phyloP scores from a whole-genome alignment of 2,797 vertebrate species.

The Brotula barbata region DNA sequence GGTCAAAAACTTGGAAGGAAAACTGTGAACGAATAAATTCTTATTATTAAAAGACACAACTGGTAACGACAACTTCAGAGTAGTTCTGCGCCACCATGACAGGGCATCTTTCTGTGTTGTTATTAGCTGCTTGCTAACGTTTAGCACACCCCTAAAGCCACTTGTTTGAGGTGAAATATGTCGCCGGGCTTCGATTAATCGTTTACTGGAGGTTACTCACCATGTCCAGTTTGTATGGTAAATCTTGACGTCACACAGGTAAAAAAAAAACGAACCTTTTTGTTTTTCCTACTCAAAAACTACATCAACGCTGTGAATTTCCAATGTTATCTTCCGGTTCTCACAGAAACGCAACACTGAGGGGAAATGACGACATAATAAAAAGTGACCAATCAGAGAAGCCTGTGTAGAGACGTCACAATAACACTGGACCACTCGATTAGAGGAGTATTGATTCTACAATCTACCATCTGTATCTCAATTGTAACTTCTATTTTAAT shows the following conservation, averaged over 20 bases:
- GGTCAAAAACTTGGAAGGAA: constrained; percentile 85
- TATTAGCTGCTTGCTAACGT: constrained; percentile 35
- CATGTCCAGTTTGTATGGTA: constrained; percentile 54
- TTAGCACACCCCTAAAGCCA: background rate
- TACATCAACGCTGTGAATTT: background rate
- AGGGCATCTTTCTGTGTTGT: constrained; percentile 61
- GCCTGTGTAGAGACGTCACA: too few species aligned
- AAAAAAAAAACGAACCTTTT: background rate
- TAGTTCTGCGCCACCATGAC: constrained; percentile 53
- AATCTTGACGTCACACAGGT: background rate
- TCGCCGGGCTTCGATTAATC: background rate
- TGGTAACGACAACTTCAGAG: background rate
- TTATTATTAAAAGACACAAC: background rate
- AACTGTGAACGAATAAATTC: constrained; percentile 66
- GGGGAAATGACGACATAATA: constrained; percentile 47
- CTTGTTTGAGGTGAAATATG: background rate
- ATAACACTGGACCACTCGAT: too few species aligned
- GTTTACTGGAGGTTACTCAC: constrained; percentile 49
- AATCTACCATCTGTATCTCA: too few species aligned
- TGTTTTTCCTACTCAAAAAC: background rate
- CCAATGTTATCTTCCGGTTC: constrained; percentile 59
- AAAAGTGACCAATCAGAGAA: constrained; percentile 29
- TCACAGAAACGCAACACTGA: constrained; percentile 50
- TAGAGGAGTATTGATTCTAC: too few species aligned
- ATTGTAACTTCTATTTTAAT: too few species aligned